A percentile compares a stretch with the other conserved stretches of the same genome.
These are phyloP conservation scores for Steinernema scapterisci DNA, from an alignment of 2,888 invertebrate genomes.

Conservation along the genomic window DNA sequence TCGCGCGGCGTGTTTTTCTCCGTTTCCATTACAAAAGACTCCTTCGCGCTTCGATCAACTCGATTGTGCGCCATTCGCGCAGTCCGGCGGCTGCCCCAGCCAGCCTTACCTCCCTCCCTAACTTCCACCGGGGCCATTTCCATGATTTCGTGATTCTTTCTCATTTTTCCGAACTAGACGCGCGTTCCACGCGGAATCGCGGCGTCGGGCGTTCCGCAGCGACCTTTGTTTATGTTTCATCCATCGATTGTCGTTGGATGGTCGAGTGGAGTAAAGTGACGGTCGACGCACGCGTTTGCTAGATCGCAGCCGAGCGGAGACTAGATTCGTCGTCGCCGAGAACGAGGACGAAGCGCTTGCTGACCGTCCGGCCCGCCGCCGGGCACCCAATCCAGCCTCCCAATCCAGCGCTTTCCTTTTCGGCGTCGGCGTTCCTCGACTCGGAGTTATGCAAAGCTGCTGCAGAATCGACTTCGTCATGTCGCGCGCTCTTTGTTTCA, in stretches of 20 bases:
- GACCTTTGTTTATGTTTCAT: conserved; percentile 31
- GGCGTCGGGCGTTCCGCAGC: conserved; percentile 4
- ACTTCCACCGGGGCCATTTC: background rate
- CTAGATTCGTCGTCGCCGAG: background rate
- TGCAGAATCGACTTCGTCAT: too few species aligned
- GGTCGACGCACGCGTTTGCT: conserved; percentile 18
- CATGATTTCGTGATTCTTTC: background rate
- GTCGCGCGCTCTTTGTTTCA: too few species aligned
- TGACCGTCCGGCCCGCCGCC: too few species aligned
- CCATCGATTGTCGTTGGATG: background rate
- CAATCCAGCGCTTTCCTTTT: too few species aligned
- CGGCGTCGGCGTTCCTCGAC: background rate
- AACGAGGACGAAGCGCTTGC: too few species aligned
- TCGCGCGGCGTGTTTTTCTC: background rate
- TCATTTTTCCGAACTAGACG: background rate
- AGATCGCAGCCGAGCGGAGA: background rate
- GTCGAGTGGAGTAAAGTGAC: conserved; percentile 26
- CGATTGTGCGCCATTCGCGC: background rate
- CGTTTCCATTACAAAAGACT: background rate
- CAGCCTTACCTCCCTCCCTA: background rate
- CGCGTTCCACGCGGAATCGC: conserved; percentile 16
- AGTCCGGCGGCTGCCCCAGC: too few species aligned
- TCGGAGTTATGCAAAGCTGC: background rate
- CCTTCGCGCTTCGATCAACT: background rate
- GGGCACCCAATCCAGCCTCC: too few species aligned